phyloP scores from a whole-genome alignment of 2,113 vertebrate genomes.

The Trochalopteron elliotii region DNA sequence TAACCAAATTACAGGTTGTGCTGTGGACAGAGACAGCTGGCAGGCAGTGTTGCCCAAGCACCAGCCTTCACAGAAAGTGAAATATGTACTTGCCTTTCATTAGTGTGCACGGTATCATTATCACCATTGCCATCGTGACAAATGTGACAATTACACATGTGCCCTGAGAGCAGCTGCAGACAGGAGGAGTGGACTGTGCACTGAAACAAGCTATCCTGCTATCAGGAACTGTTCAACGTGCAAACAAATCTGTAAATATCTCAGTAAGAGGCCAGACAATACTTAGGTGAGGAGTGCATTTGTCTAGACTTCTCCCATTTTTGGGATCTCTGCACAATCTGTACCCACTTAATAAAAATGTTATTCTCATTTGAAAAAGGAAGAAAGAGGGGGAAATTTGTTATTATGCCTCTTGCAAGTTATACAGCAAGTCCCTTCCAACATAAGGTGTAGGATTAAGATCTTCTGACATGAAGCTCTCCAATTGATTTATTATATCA shows the following conservation, averaged over 20 bases:
- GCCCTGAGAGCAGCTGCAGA: conserved; percentile 29
- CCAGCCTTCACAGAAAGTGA: conserved; percentile 26
- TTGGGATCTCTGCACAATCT: not conserved
- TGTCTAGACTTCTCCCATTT: not conserved
- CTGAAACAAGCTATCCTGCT: not conserved
- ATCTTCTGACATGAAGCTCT: not conserved
- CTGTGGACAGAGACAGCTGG: conserved; percentile 57
- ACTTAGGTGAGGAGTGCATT: not conserved
- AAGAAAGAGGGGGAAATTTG: not conserved
- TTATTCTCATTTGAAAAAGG: not conserved
- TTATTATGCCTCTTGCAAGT: not conserved
- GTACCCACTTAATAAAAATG: not conserved
- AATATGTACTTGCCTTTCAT: conserved; percentile 58
- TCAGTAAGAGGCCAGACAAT: not conserved
- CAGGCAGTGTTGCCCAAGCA: conserved; percentile 21
- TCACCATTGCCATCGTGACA: conserved; percentile 28
- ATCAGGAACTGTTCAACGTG: not conserved
- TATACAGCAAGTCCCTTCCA: not conserved
- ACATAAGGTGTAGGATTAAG: not conserved
- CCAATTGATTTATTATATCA: not conserved
- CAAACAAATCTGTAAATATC: not conserved
- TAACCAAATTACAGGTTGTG: conserved; percentile 74
- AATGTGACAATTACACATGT: conserved; percentile 56
- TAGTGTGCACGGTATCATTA: conserved; percentile 28
- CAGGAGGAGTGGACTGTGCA: conserved; percentile 23